Evolutionary conservation across 2,888 invertebrate species (phyloP).

Genomic region (Brachyopa scutellaris): DNA sequence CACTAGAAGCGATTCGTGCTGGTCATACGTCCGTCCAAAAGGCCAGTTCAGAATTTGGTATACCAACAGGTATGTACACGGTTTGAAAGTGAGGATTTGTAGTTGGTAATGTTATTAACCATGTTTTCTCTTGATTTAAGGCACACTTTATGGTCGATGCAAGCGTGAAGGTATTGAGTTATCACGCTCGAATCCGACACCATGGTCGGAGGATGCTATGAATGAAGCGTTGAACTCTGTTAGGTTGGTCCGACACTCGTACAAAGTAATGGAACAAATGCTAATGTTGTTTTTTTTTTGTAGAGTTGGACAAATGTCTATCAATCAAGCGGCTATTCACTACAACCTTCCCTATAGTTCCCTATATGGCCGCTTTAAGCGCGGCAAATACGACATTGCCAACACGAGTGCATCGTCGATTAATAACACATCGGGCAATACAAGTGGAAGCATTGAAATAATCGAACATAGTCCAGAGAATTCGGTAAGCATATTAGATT

Average conservation of each 20-base stretch:
- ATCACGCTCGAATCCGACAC: conserved; percentile 94
- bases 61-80: conserved; percentile 86
- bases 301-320: conserved; percentile 95
- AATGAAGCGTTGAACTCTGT: conserved; percentile 94
- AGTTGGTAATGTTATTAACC: neutral
- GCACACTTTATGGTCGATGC: conserved; percentile 93
- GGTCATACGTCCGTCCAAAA: conserved; percentile 93
- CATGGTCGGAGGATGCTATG: conserved; percentile 97
- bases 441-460: conserved; percentile 81
- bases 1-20: conserved; percentile 90
- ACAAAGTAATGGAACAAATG: neutral
- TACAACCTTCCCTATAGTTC: conserved; percentile 95
- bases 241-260: conserved; percentile 84
- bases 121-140: conserved; percentile 78
- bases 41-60: conserved; percentile 92
- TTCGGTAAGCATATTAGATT: conserved; percentile 78
- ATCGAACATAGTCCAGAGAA: conserved; percentile 82
- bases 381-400: conserved; percentile 89
- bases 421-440: conserved; percentile 80
- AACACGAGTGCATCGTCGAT: conserved; percentile 79
- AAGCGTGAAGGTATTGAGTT: conserved; percentile 95
- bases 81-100: neutral
- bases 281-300: conserved; percentile 8
- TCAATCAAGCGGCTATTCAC: conserved; percentile 96
- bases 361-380: conserved; percentile 93